These are phyloP conservation scores for Lepus oiostolus DNA, from an alignment of 2,797 vertebrate genomes.

Conservation along the genomic window DNA sequence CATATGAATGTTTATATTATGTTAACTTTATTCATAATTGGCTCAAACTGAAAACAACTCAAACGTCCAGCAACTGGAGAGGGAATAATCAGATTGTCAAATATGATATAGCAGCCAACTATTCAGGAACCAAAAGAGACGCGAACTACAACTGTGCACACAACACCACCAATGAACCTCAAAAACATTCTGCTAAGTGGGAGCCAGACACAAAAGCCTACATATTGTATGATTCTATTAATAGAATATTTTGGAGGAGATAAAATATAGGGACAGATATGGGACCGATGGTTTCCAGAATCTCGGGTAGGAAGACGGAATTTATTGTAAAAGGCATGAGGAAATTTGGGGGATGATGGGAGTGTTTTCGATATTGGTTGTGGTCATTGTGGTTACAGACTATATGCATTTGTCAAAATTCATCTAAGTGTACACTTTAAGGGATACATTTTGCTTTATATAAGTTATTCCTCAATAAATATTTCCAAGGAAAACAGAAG, in stretches of 20 bases:
- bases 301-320: background rate
- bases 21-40: background rate
- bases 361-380: background rate
- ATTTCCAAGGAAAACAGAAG: background rate
- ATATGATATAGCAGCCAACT: fast-evolving
- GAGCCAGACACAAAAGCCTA: background rate
- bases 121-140: no score
- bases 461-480: background rate
- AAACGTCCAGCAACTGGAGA: background rate
- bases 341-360: background rate
- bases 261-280: background rate
- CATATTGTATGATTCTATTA: fast-evolving
- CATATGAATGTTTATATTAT: background rate
- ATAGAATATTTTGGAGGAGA: background rate
- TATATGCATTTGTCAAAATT: background rate
- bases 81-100: background rate
- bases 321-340: background rate
- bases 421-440: background rate
- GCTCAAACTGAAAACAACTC: background rate
- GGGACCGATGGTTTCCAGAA: background rate
- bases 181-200: fast-evolving
- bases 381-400: background rate
- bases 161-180: background rate
- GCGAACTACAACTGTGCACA: fast-evolving
- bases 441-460: background rate